These are phyloP conservation scores for Macrochelys suwanniensis DNA, from an alignment of 2,797 vertebrate genomes.

Conservation along the genomic window DNA sequence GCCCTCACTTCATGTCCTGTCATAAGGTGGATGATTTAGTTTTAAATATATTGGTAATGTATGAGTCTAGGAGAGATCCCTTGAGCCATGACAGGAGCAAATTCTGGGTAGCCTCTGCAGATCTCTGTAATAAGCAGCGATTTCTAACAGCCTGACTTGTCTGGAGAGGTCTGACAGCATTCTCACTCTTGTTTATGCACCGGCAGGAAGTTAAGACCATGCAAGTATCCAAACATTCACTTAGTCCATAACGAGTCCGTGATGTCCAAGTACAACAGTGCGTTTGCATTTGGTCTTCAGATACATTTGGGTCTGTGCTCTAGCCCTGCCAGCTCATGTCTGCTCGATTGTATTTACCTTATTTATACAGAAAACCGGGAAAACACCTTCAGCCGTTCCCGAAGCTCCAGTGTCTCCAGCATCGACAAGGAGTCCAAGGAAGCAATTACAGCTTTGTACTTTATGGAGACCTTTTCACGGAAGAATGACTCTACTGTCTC, in stretches of 20 bases:
- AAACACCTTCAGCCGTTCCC: conserved; percentile 96
- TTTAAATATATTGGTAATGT: conserved; percentile 59
- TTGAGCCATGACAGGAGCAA: conserved; percentile 67
- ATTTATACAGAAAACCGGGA: conserved; percentile 91
- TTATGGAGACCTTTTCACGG: conserved; percentile 92
- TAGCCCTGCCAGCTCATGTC: background rate
- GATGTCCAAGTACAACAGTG: background rate
- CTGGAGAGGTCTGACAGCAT: conserved; percentile 66
- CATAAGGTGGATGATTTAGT: conserved; percentile 56
- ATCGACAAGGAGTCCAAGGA: conserved; percentile 98
- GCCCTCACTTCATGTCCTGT: conserved; percentile 33
- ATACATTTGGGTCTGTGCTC: background rate
- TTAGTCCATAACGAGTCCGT: background rate
- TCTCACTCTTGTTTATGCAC: conserved; percentile 25
- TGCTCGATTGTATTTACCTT: conserved; percentile 18
- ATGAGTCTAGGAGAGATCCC: conserved; percentile 65
- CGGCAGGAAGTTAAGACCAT: background rate
- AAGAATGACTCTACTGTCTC: conserved; percentile 89
- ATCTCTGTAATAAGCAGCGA: conserved; percentile 72
- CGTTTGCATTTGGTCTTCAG: conserved; percentile 2
- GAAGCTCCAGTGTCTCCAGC: conserved; percentile 98
- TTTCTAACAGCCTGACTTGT: conserved; percentile 61
- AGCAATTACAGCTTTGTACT: conserved; percentile 93
- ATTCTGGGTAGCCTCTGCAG: conserved; percentile 67
- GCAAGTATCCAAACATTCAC: conserved; percentile 10